A percentile compares a stretch with the other conserved stretches of the same genome.
phyloP scores from a whole-genome alignment of 2,888 invertebrate species.

The Microplitis deprimator region DNA sequence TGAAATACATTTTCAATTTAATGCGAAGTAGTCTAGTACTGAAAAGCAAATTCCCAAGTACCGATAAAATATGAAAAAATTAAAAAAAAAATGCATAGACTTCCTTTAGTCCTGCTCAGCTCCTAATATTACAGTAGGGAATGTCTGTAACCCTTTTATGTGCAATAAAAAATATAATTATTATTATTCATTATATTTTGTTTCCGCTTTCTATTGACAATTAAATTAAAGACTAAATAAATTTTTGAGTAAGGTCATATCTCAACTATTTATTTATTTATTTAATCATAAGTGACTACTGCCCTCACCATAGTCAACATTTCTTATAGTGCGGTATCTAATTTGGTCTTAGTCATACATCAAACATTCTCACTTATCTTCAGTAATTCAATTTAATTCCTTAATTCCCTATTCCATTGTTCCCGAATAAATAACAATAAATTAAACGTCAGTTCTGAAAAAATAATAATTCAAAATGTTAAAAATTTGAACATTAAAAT shows the following conservation, averaged over 20 bases:
- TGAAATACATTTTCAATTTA: too few species aligned
- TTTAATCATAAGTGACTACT: constrained; percentile 52
- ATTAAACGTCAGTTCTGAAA: background rate
- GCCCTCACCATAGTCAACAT: constrained; percentile 44
- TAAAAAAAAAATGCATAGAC: too few species aligned
- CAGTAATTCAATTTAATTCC: background rate
- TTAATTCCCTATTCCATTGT: background rate
- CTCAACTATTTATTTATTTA: constrained; percentile 46
- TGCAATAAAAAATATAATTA: too few species aligned
- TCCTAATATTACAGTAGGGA: too few species aligned
- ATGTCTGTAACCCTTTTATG: too few species aligned
- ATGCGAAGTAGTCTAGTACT: too few species aligned
- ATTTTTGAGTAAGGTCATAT: constrained; percentile 57
- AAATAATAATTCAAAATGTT: background rate
- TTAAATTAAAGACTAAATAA: constrained; percentile 47
- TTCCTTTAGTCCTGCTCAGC: too few species aligned
- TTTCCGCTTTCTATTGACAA: too few species aligned
- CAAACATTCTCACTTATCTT: constrained; percentile 1
- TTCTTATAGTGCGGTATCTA: background rate
- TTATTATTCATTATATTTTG: background rate
- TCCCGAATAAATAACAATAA: background rate
- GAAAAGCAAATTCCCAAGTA: too few species aligned
- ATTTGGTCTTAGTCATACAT: background rate
- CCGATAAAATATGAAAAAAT: too few species aligned
- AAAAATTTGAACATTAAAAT: background rate